Evolutionary conservation across 2,797 vertebrate species (phyloP), one percentile per base, ranked within the genome.

Genomic region (Danio albolineatus): DNA sequence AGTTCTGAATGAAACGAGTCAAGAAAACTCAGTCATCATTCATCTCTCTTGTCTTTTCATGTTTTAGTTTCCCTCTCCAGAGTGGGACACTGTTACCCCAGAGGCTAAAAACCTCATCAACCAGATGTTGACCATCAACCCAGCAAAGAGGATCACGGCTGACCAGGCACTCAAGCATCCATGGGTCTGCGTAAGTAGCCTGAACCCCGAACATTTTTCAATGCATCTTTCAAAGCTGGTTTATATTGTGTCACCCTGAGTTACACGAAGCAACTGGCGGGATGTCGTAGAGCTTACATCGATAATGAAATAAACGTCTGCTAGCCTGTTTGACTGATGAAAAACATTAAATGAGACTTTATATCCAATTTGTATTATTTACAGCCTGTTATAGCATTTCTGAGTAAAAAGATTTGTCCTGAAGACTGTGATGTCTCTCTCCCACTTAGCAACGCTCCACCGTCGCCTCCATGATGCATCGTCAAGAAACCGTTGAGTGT

Each of bases 41-140:
- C 28, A 41, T 62, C 43, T 38, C 48, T 53, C 19, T 36, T 66
- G 9, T 53, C 10, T 21, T 21, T 73, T 38, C 36, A 38, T 67
- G 66, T 84, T 84, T 70, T 79, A 99, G 98, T 99, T 99, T 89
- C 97, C 98, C 2, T 99, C 98, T 87, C 98, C 98, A 39, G 98
- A 99, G 93, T 99, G 98, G 98, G 98, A 99, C 92, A 99, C 98
- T 0, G 98, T 99, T 89, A 99, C 98, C 73, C 96, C 97, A 0
- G 98, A 99, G 93, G 98, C 98, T 89, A 99, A 99, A 94, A 99
- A 99, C 87, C 93, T 99, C 89, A 99, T 99, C 92, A 99, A 99
- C 91, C 98, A 99, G 91, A 99, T 99, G 98, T 87, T 99, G 92
- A 99, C 98, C 0, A 99, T 99, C 91, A 99, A 99, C 90, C 98